Evolutionary conservation across 2,113 vertebrate genomes (phyloP), one percentile per base, ranked within the genome.

Genomic region (Rhinoptilus africanus): DNA sequence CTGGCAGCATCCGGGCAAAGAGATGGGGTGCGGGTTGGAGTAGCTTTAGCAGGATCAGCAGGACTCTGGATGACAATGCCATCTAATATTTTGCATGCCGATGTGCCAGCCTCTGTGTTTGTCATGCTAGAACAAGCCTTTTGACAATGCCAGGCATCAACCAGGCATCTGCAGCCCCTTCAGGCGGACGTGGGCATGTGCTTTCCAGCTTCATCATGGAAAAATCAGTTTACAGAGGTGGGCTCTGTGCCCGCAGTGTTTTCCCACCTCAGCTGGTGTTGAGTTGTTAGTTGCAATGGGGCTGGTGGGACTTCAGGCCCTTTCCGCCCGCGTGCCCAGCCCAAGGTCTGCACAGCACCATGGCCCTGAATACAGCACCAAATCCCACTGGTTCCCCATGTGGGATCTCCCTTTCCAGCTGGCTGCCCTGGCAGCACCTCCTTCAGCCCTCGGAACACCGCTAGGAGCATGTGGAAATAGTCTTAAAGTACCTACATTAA

Each of bases 81-180:
- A 50, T 14, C 4, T 5, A 30, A 50, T 5, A 35, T 41, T 64
- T 72, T 71, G 47, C 62, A 50, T 59, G 43, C 11, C 67, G 63
- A 0, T 15, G 51, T 75, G 82, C 56, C 2, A 0, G 12, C 4
- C 63, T 11, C 4, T 6, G 4, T 35, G 68, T 4, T 43, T 8
- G 0, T 23, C 41, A 23, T 47, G 62, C 43, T 72, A 51, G 21
- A 62, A 57, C 23, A 85, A 92, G 15, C n/a, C 51, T 26, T 37
- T 60, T 22, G 7, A 45, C n/a, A 24, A 32, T 2, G 30, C 34
- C 59, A 56, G 32, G 14, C 35, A 11, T 23, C n/a, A 37, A 1
- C 24, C 56, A 67, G 41, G 16, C 32, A 15, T 10, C 53, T 45
- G 68, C 67, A 69, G 22, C n/a, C 19, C 39, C 17, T 60, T 47